Conservation (phyloP, 2,888 invertebrate species). For the Nymphalis c-album region DNA sequence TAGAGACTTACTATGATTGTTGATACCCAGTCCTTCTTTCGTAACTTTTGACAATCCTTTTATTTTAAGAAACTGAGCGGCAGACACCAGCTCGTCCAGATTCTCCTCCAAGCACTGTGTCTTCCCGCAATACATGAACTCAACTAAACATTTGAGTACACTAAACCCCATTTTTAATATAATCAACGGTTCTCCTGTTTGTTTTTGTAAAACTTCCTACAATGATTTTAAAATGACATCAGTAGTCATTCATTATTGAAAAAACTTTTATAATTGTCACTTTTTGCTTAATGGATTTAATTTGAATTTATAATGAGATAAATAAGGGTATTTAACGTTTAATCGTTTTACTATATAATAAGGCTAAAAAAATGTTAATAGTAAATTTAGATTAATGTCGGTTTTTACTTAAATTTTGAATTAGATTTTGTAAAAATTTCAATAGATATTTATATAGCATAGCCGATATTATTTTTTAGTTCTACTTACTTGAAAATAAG, state of each 20-base stretch:
- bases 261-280: too few species aligned
- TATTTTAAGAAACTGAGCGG: slow-evolving; percentile 87
- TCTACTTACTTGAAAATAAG: slow-evolving; percentile 84
- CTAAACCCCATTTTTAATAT: slow-evolving; percentile 86
- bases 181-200: slow-evolving; percentile 80
- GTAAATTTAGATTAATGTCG: background rate
- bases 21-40: slow-evolving; percentile 75
- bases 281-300: too few species aligned
- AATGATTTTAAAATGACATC: slow-evolving; percentile 10
- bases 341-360: slow-evolving; percentile 8
- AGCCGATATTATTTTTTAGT: too few species aligned
- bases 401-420: background rate
- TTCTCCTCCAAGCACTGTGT: slow-evolving; percentile 86
- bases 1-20: slow-evolving; percentile 64
- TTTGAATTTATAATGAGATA: too few species aligned
- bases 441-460: too few species aligned
- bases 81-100: slow-evolving; percentile 85
- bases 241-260: too few species aligned
- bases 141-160: slow-evolving; percentile 86
- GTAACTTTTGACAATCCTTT: slow-evolving; percentile 81
- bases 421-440: too few species aligned
- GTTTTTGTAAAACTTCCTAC: slow-evolving; percentile 83
- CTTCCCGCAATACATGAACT: slow-evolving; percentile 90
- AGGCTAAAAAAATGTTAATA: slow-evolving; percentile 8
- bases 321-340: too few species aligned